phyloP scores from a whole-genome alignment of 2,797 vertebrate species.

The Champsocephalus esox region DNA sequence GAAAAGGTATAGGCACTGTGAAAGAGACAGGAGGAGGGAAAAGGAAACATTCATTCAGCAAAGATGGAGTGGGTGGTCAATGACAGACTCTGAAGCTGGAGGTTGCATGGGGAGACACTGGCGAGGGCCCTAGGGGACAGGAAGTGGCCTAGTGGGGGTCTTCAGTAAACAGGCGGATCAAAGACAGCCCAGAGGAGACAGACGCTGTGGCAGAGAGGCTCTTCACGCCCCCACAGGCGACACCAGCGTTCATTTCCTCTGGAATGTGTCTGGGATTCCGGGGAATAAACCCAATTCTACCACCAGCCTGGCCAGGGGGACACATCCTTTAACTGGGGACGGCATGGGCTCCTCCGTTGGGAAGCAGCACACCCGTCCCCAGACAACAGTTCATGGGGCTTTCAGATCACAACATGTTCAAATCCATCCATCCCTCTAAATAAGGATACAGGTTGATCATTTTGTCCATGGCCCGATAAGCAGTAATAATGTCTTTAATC shows the following conservation, averaged over 20 bases:
- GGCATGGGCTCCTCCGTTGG: conserved; percentile 58
- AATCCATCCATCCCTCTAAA: conserved; percentile 2
- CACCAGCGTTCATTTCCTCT: conserved; percentile 84
- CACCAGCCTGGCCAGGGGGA: conserved; percentile 68
- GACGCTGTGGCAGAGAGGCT: conserved; percentile 75
- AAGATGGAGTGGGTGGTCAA: conserved; percentile 66
- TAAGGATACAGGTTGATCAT: not conserved
- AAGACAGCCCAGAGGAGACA: conserved; percentile 76
- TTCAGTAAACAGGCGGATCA: conserved; percentile 81
- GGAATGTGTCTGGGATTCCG: conserved; percentile 82
- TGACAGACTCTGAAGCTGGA: conserved; percentile 40
- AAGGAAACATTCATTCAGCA: conserved; percentile 43
- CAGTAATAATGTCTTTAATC: not conserved
- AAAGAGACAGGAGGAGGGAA: conserved; percentile 20
- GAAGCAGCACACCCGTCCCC: not conserved
- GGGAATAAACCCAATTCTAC: conserved; percentile 70
- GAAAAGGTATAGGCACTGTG: not conserved
- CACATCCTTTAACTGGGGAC: conserved; percentile 57
- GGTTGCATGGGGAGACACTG: conserved; percentile 56
- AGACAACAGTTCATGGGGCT: conserved; percentile 30
- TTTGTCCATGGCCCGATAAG: conserved; percentile 8
- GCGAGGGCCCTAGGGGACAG: conserved; percentile 66
- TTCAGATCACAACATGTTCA: conserved; percentile 18
- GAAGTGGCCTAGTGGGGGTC: conserved; percentile 73
- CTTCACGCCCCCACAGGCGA: conserved; percentile 81